These are phyloP conservation scores for Poeciliopsis paucimaculata DNA, from an alignment of 2,797 vertebrate genomes.

Conservation along the genomic window DNA sequence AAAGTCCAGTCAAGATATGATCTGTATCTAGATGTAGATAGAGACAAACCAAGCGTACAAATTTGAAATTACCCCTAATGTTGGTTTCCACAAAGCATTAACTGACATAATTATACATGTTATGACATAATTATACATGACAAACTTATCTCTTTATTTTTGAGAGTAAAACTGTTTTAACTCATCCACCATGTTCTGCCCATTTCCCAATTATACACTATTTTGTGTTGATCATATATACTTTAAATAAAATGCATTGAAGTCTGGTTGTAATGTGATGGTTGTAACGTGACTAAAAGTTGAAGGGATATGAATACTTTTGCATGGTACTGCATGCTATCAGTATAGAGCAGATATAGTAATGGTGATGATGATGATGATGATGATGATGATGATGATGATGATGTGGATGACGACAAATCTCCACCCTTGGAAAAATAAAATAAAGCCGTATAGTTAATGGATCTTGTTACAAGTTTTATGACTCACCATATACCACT, in stretches of 20 bases:
- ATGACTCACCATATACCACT: neutral
- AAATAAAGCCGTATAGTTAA: neutral
- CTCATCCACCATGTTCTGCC: neutral
- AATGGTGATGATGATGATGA: neutral
- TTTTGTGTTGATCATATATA: neutral
- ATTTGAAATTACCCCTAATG: neutral
- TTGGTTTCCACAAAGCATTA: neutral
- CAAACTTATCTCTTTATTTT: neutral
- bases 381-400: neutral
- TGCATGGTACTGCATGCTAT: neutral
- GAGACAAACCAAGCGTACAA: neutral
- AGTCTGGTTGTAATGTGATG: no score
- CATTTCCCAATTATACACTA: neutral
- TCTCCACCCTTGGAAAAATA: neutral
- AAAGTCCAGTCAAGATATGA: neutral
- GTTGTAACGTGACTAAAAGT: neutral
- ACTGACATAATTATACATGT: neutral
- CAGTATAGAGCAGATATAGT: neutral
- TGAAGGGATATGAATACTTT: neutral
- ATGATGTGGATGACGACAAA: neutral
- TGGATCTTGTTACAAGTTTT: slow-evolving; percentile 1
- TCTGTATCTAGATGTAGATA: neutral
- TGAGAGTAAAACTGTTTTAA: neutral
- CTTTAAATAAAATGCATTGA: no score
- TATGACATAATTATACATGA: neutral